These are phyloP conservation scores for Drosophila arawakana DNA, from an alignment of 1,140 invertebrate genomes.

Conservation along the genomic window DNA sequence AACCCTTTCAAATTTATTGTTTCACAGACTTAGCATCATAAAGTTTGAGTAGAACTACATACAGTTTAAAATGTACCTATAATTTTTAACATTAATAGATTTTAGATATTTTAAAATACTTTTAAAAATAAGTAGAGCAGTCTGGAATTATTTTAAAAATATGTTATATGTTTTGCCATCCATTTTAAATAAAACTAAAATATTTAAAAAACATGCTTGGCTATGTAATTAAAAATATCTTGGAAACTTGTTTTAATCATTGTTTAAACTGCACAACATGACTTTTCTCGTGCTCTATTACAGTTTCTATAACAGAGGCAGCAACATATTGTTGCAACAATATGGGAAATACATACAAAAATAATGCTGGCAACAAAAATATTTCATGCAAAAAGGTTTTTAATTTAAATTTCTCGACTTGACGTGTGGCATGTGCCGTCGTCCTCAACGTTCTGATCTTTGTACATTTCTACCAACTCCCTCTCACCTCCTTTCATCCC, in stretches of 20 bases:
- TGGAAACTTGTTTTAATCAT: constrained; percentile 4
- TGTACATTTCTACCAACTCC: too few species aligned
- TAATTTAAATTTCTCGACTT: constrained; percentile 81
- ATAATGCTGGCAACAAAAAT: constrained; percentile 31
- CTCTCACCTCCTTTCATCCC: too few species aligned
- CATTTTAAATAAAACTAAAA: constrained; percentile 1
- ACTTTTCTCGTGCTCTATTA: not conserved
- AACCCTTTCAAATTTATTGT: too few species aligned
- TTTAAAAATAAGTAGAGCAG: too few species aligned
- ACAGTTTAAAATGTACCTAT: too few species aligned
- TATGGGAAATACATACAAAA: not conserved
- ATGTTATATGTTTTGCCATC: not conserved
- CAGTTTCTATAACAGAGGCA: not conserved
- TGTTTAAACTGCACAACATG: constrained; percentile 8
- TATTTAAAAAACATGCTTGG: not conserved
- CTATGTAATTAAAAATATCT: constrained; percentile 12
- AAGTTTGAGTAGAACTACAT: too few species aligned
- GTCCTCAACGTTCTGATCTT: constrained; percentile 17
- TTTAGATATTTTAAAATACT: too few species aligned
- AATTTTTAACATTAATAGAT: too few species aligned
- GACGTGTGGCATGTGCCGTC: constrained; percentile 78
- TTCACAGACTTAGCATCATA: too few species aligned
- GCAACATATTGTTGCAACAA: constrained; percentile 52
- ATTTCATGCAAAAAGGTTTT: constrained; percentile 80
- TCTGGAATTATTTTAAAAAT: not conserved